Percentiles rank a stretch among this genome's conserved stretches.
Conservation (phyloP, 2,888 invertebrate species). For the Amphiduros pacificus region DNA sequence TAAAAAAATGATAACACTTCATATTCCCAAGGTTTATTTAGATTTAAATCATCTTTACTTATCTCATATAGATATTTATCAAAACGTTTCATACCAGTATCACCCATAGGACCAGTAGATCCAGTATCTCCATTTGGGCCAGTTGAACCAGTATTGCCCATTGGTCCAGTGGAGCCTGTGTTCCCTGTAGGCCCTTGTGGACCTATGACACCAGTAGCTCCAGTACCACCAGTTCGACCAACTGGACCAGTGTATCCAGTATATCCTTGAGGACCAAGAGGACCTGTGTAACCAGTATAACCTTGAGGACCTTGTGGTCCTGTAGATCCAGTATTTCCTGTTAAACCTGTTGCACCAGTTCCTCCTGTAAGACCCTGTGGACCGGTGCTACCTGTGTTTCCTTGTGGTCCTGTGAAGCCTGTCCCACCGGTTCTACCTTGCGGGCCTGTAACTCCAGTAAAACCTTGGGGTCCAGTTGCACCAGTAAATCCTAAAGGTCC, state of each 20-base stretch:
- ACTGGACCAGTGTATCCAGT: slow-evolving; percentile 18
- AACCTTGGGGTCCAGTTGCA: slow-evolving; percentile 20
- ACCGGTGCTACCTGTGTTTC: slow-evolving; percentile 15
- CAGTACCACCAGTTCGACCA: slow-evolving; percentile 17
- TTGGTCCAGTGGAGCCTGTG: slow-evolving; percentile 13
- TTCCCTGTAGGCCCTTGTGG: slow-evolving; percentile 19
- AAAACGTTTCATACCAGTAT: background rate
- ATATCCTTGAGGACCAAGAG: slow-evolving; percentile 10
- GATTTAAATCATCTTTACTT: too few species aligned
- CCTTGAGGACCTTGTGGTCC: slow-evolving; percentile 15
- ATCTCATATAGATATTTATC: too few species aligned
- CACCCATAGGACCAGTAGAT: slow-evolving; percentile 1
- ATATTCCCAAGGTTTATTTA: too few species aligned
- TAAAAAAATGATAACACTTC: too few species aligned
- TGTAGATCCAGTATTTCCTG: slow-evolving; percentile 14
- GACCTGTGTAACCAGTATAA: slow-evolving; percentile 18
- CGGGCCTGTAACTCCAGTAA: slow-evolving; percentile 11
- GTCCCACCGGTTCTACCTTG: slow-evolving; percentile 20
- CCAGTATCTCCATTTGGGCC: slow-evolving; percentile 7
- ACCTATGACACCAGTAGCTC: slow-evolving; percentile 11
- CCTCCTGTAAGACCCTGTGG: slow-evolving; percentile 20
- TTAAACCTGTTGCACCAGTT: slow-evolving; percentile 63
- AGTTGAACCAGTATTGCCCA: slow-evolving; percentile 5
- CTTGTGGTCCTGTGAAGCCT: slow-evolving; percentile 19
- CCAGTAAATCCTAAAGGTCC: slow-evolving; percentile 17